Conservation (phyloP, 2,113 vertebrate genomes). For the Poeciliopsis turrubarensis region DNA sequence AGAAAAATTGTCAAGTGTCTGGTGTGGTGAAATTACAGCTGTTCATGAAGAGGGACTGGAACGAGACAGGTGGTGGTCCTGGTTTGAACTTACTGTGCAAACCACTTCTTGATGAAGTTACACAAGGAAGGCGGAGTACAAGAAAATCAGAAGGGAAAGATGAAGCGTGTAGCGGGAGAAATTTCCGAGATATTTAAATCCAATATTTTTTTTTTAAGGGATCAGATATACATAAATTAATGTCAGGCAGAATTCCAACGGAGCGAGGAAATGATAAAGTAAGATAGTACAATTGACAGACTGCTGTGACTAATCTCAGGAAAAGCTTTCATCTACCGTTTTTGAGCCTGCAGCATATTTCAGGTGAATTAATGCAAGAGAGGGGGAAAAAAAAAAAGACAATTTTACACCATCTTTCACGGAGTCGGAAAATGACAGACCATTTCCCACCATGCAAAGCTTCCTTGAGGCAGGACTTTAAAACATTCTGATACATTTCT, state of each 20-base stretch:
- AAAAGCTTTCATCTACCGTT: conserved; percentile 53
- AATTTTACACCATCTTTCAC: conserved; percentile 25
- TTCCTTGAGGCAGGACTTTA: neutral
- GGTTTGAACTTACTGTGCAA: neutral
- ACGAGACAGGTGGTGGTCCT: neutral
- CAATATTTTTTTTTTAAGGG: conserved; percentile 30
- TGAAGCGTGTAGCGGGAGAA: neutral
- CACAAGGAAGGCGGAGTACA: neutral
- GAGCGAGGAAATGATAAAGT: conserved; percentile 41
- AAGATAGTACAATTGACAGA: conserved; percentile 51
- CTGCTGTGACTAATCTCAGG: conserved; percentile 46
- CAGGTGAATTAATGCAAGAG: conserved; percentile 36
- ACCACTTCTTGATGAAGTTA: conserved; percentile 16
- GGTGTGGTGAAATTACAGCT: too few relatives aligned
- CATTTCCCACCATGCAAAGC: conserved; percentile 4
- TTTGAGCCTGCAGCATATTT: conserved; percentile 43
- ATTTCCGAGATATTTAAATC: conserved; percentile 23
- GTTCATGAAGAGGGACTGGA: too few relatives aligned
- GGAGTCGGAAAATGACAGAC: neutral
- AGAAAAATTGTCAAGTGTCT: too few relatives aligned
- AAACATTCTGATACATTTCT: conserved; percentile 8
- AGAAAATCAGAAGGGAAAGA: neutral
- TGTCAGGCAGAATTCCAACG: conserved; percentile 31
- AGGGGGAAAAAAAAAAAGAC: neutral
- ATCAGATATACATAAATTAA: conserved; percentile 49